Conservation (phyloP, 1,140 invertebrate species). For the Pteromalus puparum region DNA sequence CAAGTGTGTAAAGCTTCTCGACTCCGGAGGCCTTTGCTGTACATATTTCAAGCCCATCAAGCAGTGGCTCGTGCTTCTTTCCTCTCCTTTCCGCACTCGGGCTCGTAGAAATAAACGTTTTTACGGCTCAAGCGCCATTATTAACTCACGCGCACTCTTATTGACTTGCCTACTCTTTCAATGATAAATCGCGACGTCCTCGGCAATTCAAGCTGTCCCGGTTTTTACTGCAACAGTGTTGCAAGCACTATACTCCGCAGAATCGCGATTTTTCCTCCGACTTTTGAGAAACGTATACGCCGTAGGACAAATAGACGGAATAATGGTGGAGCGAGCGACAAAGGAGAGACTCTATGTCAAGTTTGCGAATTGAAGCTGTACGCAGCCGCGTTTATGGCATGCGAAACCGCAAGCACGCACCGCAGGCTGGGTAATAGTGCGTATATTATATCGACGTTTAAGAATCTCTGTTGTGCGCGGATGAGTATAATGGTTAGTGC, state of each 20-base stretch:
- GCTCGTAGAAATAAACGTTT: neutral
- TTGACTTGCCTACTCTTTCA: neutral
- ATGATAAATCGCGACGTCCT: neutral
- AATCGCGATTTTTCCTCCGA: neutral
- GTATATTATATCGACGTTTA: neutral
- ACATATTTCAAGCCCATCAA: slow-evolving; percentile 1
- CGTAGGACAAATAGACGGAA: neutral
- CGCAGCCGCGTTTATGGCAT: neutral
- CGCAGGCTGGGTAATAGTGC: too few relatives aligned
- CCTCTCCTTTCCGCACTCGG: neutral
- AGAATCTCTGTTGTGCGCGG: neutral
- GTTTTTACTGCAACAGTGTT: neutral
- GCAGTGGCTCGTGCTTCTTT: neutral
- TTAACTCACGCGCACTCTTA: neutral
- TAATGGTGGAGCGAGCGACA: neutral
- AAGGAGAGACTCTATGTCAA: neutral
- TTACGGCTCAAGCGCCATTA: neutral
- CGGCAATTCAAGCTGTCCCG: neutral
- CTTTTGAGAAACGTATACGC: neutral
- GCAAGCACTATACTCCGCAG: neutral
- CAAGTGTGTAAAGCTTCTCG: neutral
- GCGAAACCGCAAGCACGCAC: neutral
- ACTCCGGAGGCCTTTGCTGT: neutral
- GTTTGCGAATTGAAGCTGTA: neutral
- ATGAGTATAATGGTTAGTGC: too few relatives aligned